These are phyloP conservation scores for Aix galericulata DNA, from an alignment of 2,113 vertebrate species.

Conservation along the genomic window DNA sequence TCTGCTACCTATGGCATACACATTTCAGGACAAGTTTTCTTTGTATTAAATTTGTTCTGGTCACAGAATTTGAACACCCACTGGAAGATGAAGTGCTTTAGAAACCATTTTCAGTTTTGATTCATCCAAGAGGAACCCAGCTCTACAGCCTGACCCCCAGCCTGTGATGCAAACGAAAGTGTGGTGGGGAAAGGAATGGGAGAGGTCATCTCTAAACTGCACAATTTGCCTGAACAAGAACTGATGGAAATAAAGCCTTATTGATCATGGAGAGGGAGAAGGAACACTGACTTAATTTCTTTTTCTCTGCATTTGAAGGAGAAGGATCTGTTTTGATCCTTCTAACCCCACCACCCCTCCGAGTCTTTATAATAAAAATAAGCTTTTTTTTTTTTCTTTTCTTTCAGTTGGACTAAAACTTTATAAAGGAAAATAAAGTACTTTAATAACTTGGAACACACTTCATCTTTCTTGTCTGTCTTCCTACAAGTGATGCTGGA, in stretches of 20 bases:
- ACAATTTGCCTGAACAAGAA: not conserved
- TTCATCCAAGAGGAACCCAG: not conserved
- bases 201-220: not conserved
- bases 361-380: not conserved
- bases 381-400: not conserved
- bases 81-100: not conserved
- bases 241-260: not conserved
- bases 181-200: not conserved
- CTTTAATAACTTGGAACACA: not conserved
- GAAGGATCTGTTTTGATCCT: fast-evolving
- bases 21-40: not conserved
- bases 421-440: not conserved
- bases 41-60: not conserved
- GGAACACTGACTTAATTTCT: not conserved
- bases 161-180: fast-evolving
- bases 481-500: not conserved
- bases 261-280: not conserved
- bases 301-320: not conserved
- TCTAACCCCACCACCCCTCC: too few relatives aligned
- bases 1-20: fast-evolving
- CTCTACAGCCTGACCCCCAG: not conserved
- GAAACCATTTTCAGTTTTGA: not conserved
- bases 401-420: not conserved
- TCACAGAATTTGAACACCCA: not conserved
- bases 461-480: not conserved